Conservation (phyloP, 2,113 vertebrate species). For the Tragelaphus buxtoni region DNA sequence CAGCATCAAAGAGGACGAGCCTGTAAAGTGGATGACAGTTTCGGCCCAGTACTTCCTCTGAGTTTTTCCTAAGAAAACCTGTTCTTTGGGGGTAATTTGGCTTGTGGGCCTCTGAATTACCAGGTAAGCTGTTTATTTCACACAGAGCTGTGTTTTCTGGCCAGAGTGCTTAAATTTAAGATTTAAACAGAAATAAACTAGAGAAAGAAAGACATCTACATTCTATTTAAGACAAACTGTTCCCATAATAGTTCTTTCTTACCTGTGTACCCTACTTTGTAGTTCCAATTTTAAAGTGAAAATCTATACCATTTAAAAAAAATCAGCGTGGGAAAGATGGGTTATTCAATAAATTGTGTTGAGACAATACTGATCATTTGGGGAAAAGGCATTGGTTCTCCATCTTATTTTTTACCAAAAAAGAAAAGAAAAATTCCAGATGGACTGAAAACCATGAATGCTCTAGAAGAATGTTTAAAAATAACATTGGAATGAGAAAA, state of each 20-base stretch:
- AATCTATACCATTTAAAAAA: neutral
- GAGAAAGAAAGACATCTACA: neutral
- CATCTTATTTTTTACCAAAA: neutral
- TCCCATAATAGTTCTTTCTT: neutral
- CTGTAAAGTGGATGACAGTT: neutral
- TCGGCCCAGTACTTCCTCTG: neutral
- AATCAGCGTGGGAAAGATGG: neutral
- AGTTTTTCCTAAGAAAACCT: neutral
- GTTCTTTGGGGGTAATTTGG: neutral
- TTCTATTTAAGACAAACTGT: neutral
- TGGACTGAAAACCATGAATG: neutral
- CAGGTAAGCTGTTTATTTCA: constrained; percentile 1
- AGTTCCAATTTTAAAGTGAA: constrained; percentile 1
- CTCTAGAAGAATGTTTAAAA: neutral
- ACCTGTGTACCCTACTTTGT: neutral
- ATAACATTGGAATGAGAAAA: neutral
- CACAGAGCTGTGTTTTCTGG: neutral
- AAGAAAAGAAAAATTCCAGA: neutral
- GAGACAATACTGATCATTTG: neutral
- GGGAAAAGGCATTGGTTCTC: neutral
- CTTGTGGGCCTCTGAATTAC: neutral
- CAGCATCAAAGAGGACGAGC: neutral
- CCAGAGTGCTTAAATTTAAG: neutral
- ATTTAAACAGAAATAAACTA: constrained; percentile 13
- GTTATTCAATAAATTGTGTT: neutral